Percentiles rank a stretch among this genome's conserved stretches.
Evolutionary conservation across 2,113 vertebrate species (phyloP).

Genomic region (Coreoperca whiteheadi): DNA sequence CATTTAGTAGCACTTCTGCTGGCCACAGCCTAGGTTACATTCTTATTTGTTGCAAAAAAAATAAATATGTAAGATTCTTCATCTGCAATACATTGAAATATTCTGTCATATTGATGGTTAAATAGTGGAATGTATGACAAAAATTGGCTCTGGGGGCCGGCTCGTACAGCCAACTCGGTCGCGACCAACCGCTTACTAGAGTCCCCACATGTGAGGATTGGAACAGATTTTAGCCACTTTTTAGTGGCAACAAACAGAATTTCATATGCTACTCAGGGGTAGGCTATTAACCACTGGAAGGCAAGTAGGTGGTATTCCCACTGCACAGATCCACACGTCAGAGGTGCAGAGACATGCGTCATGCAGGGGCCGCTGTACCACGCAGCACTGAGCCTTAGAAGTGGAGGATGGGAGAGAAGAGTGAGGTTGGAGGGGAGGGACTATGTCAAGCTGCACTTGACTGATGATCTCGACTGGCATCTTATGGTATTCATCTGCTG

Average conservation of each 20-base stretch:
- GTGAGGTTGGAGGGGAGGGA: slow-evolving; percentile 9
- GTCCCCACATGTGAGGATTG: not conserved
- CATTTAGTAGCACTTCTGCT: too few relatives aligned
- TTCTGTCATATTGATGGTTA: too few relatives aligned
- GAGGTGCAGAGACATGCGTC: slow-evolving; percentile 58
- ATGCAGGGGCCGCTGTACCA: slow-evolving; percentile 28
- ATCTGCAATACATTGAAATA: too few relatives aligned
- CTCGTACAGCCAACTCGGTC: too few relatives aligned
- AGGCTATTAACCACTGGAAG: slow-evolving; percentile 20
- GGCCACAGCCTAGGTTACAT: too few relatives aligned
- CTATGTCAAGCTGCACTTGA: slow-evolving; percentile 32
- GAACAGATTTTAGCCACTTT: not conserved
- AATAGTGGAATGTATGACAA: too few relatives aligned
- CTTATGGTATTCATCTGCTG: slow-evolving; percentile 30
- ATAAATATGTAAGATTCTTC: too few relatives aligned
- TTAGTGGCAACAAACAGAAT: too few relatives aligned
- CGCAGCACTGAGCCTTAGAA: slow-evolving; percentile 8
- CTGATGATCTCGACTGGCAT: slow-evolving; percentile 46
- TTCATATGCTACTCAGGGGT: slow-evolving; percentile 24
- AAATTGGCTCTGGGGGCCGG: too few relatives aligned
- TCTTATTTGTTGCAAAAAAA: too few relatives aligned
- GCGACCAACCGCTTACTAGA: too few relatives aligned
- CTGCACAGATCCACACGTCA: slow-evolving; percentile 49
- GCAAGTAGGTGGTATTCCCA: slow-evolving; percentile 35
- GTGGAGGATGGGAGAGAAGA: slow-evolving; percentile 3